Percentiles rank a stretch among this genome's conserved stretches.
phyloP scores from a whole-genome alignment of 2,797 vertebrate genomes.

The Neoniphon sammara region DNA sequence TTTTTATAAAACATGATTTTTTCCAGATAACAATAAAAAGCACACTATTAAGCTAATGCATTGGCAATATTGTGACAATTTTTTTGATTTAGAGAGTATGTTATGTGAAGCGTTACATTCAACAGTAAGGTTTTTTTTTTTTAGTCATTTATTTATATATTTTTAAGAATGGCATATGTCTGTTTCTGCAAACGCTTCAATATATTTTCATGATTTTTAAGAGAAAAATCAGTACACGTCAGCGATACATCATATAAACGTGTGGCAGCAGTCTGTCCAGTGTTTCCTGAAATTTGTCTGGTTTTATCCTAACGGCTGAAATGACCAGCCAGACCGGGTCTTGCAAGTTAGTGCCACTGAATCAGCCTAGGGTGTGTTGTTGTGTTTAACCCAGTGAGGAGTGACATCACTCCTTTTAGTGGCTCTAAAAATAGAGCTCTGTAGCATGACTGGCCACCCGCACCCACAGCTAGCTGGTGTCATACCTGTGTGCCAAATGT shows the following conservation, averaged over 20 bases:
- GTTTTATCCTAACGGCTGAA: slow-evolving; percentile 32
- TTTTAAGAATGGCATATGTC: too few species aligned
- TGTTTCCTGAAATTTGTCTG: slow-evolving; percentile 38
- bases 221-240: neutral
- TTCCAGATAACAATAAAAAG: too few species aligned
- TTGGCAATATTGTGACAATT: too few species aligned
- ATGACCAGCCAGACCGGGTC: slow-evolving; percentile 41
- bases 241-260: neutral
- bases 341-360: slow-evolving; percentile 60
- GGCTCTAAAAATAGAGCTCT: slow-evolving; percentile 66
- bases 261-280: neutral
- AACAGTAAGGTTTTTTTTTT: too few species aligned
- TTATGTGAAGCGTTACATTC: too few species aligned
- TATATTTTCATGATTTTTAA: neutral
- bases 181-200: too few species aligned
- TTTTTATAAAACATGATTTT: too few species aligned
- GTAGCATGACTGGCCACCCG: slow-evolving; percentile 38
- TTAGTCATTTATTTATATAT: too few species aligned
- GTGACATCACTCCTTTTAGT: slow-evolving; percentile 68
- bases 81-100: too few species aligned
- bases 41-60: too few species aligned
- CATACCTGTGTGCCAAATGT: slow-evolving; percentile 56
- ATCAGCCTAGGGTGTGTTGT: slow-evolving; percentile 44
- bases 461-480: slow-evolving; percentile 43
- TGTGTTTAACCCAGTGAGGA: slow-evolving; percentile 44